Evolutionary conservation across 1,140 invertebrate species (phyloP).

Genomic region (Stegodyphus dumicola): DNA sequence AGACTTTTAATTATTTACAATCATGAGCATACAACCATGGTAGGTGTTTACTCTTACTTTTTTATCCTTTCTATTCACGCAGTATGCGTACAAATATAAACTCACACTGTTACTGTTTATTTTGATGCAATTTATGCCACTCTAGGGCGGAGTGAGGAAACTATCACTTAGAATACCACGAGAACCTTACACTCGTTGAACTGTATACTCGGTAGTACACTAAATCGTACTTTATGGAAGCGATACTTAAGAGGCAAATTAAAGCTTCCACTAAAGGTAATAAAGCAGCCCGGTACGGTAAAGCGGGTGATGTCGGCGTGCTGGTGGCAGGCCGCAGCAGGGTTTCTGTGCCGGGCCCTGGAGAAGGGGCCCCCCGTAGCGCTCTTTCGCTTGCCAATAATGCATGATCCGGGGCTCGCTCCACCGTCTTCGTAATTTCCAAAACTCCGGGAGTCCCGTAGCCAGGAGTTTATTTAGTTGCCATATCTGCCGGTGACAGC

Average conservation of each 20-base stretch:
- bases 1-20: too few relatives aligned
- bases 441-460: constrained; percentile 48
- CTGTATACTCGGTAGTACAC: too few relatives aligned
- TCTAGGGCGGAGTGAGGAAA: too few relatives aligned
- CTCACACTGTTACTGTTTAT: too few relatives aligned
- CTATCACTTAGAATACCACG: too few relatives aligned
- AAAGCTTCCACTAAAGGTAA: constrained; percentile 56
- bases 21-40: too few relatives aligned
- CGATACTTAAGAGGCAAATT: constrained; percentile 55
- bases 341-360: constrained; percentile 21
- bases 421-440: constrained; percentile 53
- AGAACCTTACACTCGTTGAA: too few relatives aligned
- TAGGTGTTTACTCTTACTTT: too few relatives aligned
- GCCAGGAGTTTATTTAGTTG: constrained; percentile 50
- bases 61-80: too few relatives aligned
- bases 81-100: too few relatives aligned
- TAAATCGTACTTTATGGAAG: neutral
- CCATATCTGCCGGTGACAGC: constrained; percentile 42
- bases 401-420: constrained; percentile 42
- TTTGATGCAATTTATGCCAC: too few relatives aligned
- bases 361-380: constrained; percentile 26
- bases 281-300: constrained; percentile 33
- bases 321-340: constrained; percentile 36
- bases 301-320: constrained; percentile 40
- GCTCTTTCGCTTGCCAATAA: constrained; percentile 55